Evolutionary conservation across 2,888 invertebrate species (phyloP).

Genomic region (Epistrophe eligans): DNA sequence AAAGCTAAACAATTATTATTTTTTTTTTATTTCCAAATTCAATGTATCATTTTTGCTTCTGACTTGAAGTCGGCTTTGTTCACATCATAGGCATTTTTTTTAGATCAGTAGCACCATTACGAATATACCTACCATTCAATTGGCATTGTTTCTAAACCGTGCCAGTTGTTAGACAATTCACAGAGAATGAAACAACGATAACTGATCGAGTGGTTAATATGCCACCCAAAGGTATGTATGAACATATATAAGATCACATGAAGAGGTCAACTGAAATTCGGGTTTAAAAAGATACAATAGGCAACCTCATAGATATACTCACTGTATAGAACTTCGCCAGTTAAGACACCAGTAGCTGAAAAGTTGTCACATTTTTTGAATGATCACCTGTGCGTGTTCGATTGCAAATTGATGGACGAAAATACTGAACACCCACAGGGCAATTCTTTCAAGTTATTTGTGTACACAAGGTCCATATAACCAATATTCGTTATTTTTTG

Average conservation of each 20-base stretch:
- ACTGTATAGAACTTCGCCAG: not conserved
- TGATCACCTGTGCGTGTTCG: constrained; percentile 79
- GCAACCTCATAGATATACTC: not conserved
- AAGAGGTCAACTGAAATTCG: constrained; percentile 44
- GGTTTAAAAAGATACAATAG: constrained; percentile 27
- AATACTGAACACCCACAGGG: constrained; percentile 63
- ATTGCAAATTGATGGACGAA: constrained; percentile 55
- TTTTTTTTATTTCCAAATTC: constrained; percentile 17
- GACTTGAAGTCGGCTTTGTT: constrained; percentile 24
- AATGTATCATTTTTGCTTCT: constrained; percentile 30
- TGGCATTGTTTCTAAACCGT: constrained; percentile 52
- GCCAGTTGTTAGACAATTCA: constrained; percentile 46
- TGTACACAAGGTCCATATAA: constrained; percentile 47
- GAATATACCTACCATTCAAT: constrained; percentile 25
- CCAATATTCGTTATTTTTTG: constrained; percentile 28
- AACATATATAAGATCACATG: not conserved
- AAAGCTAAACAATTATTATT: constrained; percentile 24
- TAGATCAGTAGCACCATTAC: constrained; percentile 46
- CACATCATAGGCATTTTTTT: constrained; percentile 26
- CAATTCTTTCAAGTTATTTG: constrained; percentile 62
- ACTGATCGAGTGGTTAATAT: constrained; percentile 66
- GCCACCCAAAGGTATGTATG: constrained; percentile 49
- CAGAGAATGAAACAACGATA: constrained; percentile 45
- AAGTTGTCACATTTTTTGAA: constrained; percentile 81
- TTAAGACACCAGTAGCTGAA: constrained; percentile 80